phyloP scores from a whole-genome alignment of 2,888 invertebrate species.

The Mythimna pallens region DNA sequence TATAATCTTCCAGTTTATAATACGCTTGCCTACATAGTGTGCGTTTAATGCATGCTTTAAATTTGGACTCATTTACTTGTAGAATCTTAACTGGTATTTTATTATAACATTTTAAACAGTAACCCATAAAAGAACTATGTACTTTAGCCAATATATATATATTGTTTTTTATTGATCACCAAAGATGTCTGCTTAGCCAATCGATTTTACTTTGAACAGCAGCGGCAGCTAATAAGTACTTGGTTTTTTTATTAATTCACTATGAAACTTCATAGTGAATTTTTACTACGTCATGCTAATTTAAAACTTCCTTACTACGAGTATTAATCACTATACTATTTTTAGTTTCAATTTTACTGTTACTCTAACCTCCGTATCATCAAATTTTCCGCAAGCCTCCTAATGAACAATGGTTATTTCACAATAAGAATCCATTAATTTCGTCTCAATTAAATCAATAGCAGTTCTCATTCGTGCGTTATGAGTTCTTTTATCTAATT shows the following conservation, averaged over 20 bases:
- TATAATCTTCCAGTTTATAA: too few species aligned
- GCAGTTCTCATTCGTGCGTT: slow-evolving; percentile 58
- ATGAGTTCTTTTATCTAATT: slow-evolving; percentile 59
- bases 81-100: too few species aligned
- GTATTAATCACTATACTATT: background rate
- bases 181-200: background rate
- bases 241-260: background rate
- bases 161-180: too few species aligned
- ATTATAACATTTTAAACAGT: too few species aligned
- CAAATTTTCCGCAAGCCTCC: slow-evolving; percentile 24
- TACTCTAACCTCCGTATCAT: slow-evolving; percentile 12
- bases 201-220: background rate
- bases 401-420: slow-evolving; percentile 45
- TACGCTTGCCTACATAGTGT: too few species aligned
- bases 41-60: too few species aligned
- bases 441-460: slow-evolving; percentile 52
- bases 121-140: too few species aligned
- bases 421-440: slow-evolving; percentile 55
- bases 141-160: too few species aligned
- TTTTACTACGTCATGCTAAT: background rate
- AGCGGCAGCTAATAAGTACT: background rate
- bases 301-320: background rate
- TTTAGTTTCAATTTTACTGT: slow-evolving; percentile 19
- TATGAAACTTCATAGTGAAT: background rate
- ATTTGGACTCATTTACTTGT: too few species aligned